Percentiles rank a stretch among this genome's conserved stretches.
These are phyloP conservation scores for Micronycteris hirsuta DNA, from an alignment of 2,113 vertebrate genomes.

Conservation along the genomic window DNA sequence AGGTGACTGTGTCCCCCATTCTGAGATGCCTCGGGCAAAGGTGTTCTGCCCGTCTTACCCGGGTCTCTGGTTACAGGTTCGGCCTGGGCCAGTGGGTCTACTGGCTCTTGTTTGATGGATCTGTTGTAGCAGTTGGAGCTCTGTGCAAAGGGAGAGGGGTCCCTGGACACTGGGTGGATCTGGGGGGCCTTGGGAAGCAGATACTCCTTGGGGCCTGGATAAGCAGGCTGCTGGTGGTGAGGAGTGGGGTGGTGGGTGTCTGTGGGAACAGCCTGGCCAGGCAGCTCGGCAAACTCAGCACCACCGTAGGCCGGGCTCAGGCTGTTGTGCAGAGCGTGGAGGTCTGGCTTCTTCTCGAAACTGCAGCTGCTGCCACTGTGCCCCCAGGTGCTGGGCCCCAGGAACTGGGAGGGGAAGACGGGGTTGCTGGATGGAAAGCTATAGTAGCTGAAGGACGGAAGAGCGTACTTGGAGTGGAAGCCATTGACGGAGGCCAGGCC, in stretches of 20 bases:
- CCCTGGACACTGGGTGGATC: conserved; percentile 76
- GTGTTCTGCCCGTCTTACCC: conserved; percentile 58
- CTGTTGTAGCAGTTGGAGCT: conserved; percentile 77
- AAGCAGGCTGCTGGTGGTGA: conserved; percentile 84
- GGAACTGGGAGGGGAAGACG: conserved; percentile 89
- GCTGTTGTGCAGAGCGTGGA: conserved; percentile 86
- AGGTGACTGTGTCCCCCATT: conserved; percentile 70
- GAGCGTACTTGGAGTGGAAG: conserved; percentile 92
- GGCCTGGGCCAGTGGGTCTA: conserved; percentile 81
- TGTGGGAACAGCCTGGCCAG: conserved; percentile 66
- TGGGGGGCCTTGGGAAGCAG: conserved; percentile 72
- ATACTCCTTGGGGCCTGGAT: conserved; percentile 78
- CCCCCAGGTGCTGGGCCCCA: conserved; percentile 86
- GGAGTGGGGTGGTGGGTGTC: conserved; percentile 80
- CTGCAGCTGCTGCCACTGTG: conserved; percentile 65
- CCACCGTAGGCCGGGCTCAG: conserved; percentile 83
- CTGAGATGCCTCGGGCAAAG: conserved; percentile 62
- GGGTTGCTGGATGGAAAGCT: conserved; percentile 88
- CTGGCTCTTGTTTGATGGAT: conserved; percentile 94
- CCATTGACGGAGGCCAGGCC: conserved; percentile 91
- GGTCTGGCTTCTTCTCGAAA: conserved; percentile 90
- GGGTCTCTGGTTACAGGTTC: conserved; percentile 76
- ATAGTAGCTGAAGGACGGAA: conserved; percentile 91
- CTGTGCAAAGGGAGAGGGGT: conserved; percentile 80
- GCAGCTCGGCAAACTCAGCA: conserved; percentile 81